Base-by-base conservation (phyloP, 2,888 invertebrate genomes). In the Eumerus sabulonum region DNA sequence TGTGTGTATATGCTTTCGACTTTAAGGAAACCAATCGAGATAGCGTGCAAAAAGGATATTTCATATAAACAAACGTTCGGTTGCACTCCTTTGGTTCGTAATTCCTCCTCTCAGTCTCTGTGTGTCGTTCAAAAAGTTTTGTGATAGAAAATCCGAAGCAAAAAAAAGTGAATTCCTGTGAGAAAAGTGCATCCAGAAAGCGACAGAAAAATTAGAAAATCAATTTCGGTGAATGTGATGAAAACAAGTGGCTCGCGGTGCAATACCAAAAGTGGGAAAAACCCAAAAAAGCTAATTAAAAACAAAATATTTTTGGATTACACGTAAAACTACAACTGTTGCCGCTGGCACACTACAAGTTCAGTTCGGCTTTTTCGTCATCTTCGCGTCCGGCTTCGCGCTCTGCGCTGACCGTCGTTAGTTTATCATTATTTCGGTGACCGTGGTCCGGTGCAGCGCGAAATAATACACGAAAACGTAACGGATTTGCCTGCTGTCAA, bases 291-390 rank as follows among this genome's bases (percentile, higher is more conserved):
- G 16, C 19, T 16, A 18, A 50, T 13, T 50, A 38, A 36, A 17
- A 64, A 45, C 27, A 71, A 64, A 56, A 71, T 27, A 72, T 62
- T 67, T 51, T 77, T 77, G 77, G 77, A 77, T 77, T 77, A 77
- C 71, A 70, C 48, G 60, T 50, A 64, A 11, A 40, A 66, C 71
- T 56, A 72, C 60, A 62, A 57, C 50, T 73, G 73, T 51, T 53
- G 53, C 14, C 40, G 59, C 71, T 62, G n/a, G 62, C 62, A 63
- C 62, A 72, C 72, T 45, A 57, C 60, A 72, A 72, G 51, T 57
- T 60, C 54, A 16, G 66, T 72, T 64, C 3, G 27, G 2, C 7
- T 7, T 27, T 60, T 18, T 54, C 9, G 16, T 42, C 12, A n/a
- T 44, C 45, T 16, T 42, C 36, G 19, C 13, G 14, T 14, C 5